Evolutionary conservation across 2,113 vertebrate genomes (phyloP), one percentile per base, ranked within the genome.

Genomic region (Pangasianodon gigas): DNA sequence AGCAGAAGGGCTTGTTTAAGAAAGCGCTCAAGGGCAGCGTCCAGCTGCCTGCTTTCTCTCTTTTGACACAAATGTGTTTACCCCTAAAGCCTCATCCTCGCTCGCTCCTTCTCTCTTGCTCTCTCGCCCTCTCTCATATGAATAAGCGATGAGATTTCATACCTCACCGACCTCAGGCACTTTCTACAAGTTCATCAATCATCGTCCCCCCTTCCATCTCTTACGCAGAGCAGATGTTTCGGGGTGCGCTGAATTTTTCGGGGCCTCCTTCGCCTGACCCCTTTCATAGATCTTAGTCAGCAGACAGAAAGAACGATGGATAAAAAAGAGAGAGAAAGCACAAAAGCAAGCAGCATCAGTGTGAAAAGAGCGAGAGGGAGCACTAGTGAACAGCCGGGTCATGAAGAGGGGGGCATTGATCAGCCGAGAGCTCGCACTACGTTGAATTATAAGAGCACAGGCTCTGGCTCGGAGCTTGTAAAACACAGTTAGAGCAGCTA

Each of bases 401-500:
- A 94, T 93, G 92, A 21, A 21, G 52, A 58, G 92, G 94, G 94
- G 93, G 93, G 93, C 94, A 95, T 95, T 95, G 95, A 96, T 96
- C 93, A 95, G 93, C 94, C 93, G 91, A 95, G 95, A 95, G 94
- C 93, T 95, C 93, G 92, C 89, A 93, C 91, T 92, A 87, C 94
- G 91, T 92, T 94, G 94, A 95, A 95, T 95, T 93, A 95, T 92
- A 95, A 94, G 91, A 93, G 92, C 91, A 91, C 90, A 92, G 92
- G 54, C 88, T 86, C 21, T 67, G 74, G 86, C 94, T 95, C 94
- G 93, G 95, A 94, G 95, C 94, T 94, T 93, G 93, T 95, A 94
- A 93, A 94, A 95, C 93, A 93, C 93, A 92, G 93, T 94, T 93
- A 91, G 90, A 89, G 92, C 93, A 93, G 41, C 62, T 71, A 26